Percentiles rank a stretch among this genome's conserved stretches.
Conservation (phyloP, 92 coral and sea anemone genomes). For the Paragorgia papillata region DNA sequence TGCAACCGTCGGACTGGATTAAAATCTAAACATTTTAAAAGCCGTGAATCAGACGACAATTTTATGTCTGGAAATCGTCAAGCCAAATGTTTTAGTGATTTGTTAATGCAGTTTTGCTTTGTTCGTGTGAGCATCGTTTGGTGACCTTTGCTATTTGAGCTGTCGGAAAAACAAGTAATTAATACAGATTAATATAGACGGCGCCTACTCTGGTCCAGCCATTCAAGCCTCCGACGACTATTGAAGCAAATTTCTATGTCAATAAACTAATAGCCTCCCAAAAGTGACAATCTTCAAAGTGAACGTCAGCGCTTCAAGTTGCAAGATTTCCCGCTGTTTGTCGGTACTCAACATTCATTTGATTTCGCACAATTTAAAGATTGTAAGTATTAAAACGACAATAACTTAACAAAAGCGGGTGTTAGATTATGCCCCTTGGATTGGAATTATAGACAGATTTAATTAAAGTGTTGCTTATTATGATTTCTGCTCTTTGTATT, state of each 20-base stretch:
- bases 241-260: slow-evolving; percentile 35
- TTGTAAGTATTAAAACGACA: slow-evolving; percentile 21
- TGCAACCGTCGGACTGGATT: slow-evolving; percentile 37
- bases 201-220: neutral
- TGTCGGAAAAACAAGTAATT: neutral
- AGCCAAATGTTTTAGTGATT: neutral
- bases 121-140: neutral
- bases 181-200: slow-evolving; percentile 2
- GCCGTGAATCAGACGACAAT: slow-evolving; percentile 1
- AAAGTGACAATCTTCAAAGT: slow-evolving; percentile 33
- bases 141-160: neutral
- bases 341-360: slow-evolving; percentile 27
- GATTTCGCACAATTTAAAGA: slow-evolving; percentile 14
- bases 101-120: too few relatives aligned
- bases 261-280: slow-evolving; percentile 36
- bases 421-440: slow-evolving; percentile 8
- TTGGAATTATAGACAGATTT: slow-evolving; percentile 25
- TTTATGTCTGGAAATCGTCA: slow-evolving; percentile 14
- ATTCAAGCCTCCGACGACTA: slow-evolving; percentile 16
- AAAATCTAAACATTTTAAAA: slow-evolving; percentile 28
- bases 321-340: slow-evolving; percentile 15
- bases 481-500: slow-evolving; percentile 25
- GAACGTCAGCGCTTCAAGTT: slow-evolving; percentile 7
- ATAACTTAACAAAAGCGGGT: slow-evolving; percentile 37
- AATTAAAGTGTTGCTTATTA: slow-evolving; percentile 20